phyloP scores from a whole-genome alignment of 2,113 vertebrate species.

The Epinephelus moara region DNA sequence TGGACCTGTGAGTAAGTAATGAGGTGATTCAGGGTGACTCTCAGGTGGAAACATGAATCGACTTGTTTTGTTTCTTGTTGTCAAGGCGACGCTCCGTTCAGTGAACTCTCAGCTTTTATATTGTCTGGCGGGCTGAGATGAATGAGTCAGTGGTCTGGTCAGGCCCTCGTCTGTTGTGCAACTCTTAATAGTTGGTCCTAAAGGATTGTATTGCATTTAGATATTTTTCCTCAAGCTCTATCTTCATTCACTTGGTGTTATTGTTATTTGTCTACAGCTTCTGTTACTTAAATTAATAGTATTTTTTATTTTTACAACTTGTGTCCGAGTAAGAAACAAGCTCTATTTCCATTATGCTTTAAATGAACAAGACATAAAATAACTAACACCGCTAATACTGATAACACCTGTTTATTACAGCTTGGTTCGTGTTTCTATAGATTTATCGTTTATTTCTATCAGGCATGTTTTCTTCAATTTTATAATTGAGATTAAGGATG shows the following conservation, averaged over 20 bases:
- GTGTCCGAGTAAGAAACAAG: too few relatives aligned
- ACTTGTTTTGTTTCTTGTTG: slow-evolving; percentile 64
- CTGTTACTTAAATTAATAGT: neutral
- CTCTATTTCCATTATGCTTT: too few relatives aligned
- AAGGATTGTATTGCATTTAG: neutral
- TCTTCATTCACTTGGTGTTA: slow-evolving; percentile 1
- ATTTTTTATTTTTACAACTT: too few relatives aligned
- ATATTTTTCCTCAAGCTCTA: neutral
- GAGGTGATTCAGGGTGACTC: slow-evolving; percentile 43
- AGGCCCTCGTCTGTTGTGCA: slow-evolving; percentile 1
- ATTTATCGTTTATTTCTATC: neutral
- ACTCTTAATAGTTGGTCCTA: slow-evolving; percentile 18
- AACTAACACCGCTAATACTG: too few relatives aligned
- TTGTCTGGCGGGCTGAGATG: slow-evolving; percentile 31
- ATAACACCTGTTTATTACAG: too few relatives aligned
- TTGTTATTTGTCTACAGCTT: neutral
- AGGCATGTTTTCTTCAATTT: neutral
- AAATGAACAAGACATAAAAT: too few relatives aligned
- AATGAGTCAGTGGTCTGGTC: slow-evolving; percentile 45
- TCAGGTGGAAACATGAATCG: slow-evolving; percentile 52
- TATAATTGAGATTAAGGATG: neutral
- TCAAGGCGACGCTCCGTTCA: slow-evolving; percentile 47
- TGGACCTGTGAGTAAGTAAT: slow-evolving; percentile 36
- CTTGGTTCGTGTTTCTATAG: neutral
- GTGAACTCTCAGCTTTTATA: slow-evolving; percentile 24